Evolutionary conservation across 2,113 vertebrate species (phyloP), one percentile per base, ranked within the genome.

Genomic region (Athene cunicularia): DNA sequence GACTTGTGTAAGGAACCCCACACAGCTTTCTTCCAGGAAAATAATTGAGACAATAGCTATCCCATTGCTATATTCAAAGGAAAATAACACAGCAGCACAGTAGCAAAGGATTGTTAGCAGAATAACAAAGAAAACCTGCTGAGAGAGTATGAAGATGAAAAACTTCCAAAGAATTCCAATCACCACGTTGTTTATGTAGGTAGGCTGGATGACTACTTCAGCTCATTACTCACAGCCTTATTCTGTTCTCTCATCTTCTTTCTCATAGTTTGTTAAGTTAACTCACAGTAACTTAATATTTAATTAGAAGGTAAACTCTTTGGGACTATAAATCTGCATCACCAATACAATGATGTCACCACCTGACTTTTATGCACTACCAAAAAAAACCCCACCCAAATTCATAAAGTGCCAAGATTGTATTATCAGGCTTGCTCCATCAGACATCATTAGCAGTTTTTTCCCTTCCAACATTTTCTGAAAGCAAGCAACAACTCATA

Each of bases 91-190:
- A 2, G 41, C n/a, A 53, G 64, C 43, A 45, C 26, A 39, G 24
- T 37, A 75, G 53, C 45, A 87, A 95, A 49, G 39, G 76, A 91
- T 66, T 96, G 76, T 80, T 93, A 95, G 88, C 68, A 92, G 56
- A 53, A 87, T 64, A 95, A 91, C 68, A 95, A 84, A 66, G 82
- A 63, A 88, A 95, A 87, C 76, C 83, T 82, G 91, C 86, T 95
- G 95, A 94, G 94, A 95, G 41, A 72, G 17, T 79, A 73, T 72
- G 81, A 97, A 95, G 66, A 75, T 73, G 17, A 94, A 95, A 96
- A 92, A 95, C 24, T 89, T 94, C 45, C 58, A 62, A 89, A 72
- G 93, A 89, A 96, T 94, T 97, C 95, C 56, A 93, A 85, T 80
- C 58, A 53, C 70, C 22, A 35, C 0, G 0, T 47, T 74, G 32